Evolutionary conservation across 2,113 vertebrate species (phyloP).

Genomic region (Strix uralensis): DNA sequence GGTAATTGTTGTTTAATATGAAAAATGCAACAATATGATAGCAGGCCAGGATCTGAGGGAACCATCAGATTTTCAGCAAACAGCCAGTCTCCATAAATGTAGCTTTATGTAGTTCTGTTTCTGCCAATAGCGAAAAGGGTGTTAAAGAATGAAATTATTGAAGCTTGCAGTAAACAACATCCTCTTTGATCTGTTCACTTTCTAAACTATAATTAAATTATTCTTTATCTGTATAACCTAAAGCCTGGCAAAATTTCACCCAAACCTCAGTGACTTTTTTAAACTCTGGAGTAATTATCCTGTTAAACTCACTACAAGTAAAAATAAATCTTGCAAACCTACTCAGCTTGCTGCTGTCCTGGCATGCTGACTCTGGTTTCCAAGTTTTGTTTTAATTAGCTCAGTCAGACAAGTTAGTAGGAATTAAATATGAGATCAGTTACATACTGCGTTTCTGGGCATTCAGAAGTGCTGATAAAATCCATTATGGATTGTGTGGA

Average conservation of each 20-base stretch:
- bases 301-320: background rate
- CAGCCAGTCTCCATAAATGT: background rate
- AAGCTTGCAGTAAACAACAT: background rate
- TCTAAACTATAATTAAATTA: background rate
- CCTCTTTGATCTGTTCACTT: background rate
- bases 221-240: background rate
- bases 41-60: constrained; percentile 46
- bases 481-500: background rate
- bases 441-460: background rate
- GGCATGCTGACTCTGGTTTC: background rate
- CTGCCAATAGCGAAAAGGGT: background rate
- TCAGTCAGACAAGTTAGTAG: background rate
- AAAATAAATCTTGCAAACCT: background rate
- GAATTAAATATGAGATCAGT: background rate
- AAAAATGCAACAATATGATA: constrained; percentile 48
- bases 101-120: background rate
- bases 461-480: background rate
- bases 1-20: constrained; percentile 49
- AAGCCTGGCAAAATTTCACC: background rate
- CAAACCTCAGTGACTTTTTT: background rate
- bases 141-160: background rate
- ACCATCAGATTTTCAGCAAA: background rate
- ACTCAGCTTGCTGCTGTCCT: background rate
- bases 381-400: background rate
- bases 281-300: background rate